Base-by-base conservation (phyloP, 2,113 vertebrate genomes). In the Aplodontia rufa region DNA sequence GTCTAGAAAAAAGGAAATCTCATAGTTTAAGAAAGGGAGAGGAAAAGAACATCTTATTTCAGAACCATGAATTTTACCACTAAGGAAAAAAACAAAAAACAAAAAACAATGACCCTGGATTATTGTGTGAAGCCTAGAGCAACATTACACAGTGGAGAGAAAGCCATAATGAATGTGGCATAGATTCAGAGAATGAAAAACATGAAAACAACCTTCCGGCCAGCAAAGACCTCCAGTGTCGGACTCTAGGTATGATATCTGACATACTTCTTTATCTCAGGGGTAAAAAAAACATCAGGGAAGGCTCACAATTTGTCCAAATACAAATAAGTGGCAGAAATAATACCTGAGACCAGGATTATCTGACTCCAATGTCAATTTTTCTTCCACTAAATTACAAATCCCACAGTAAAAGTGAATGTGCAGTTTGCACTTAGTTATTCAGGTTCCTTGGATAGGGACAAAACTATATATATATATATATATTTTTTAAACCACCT, bases 1-100 rank as follows among this genome's bases (percentile, higher is more conserved):
- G 81, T 89, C 40, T 72, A 28, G 32, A 95, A 81, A 90, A 90
- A 87, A 96, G n/a, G 35, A 51, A 45, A 12, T 6, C 58, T n/a
- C 24, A 30, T 26, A 60, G 49, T 62, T 55, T 55, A 74, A 69
- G 35, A 45, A 37, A 62, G 71, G 24, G 62, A 90, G 51, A 76
- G 35, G 85, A 24, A 28, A 32, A 42, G 42, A 49, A 49, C 3
- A 78, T 22, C 55, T 74, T 26, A 58, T 4, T n/a, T 40, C 0
- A 13, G 68, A 62, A 20, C 49, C 32, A 3, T 17, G 51, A 74
- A 64, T 58, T 51, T 12, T 32, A 49, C 7, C 49, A n/a, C n/a
- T n/a, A n/a, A n/a, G n/a, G n/a, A n/a, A n/a, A n/a, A 35, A 45
- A 55, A 26, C 0, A 37, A 20, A 19, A 79, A 8, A 24, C n/a